Base-by-base conservation (phyloP, 2,797 vertebrate species). In the Acanthopagrus latus region DNA sequence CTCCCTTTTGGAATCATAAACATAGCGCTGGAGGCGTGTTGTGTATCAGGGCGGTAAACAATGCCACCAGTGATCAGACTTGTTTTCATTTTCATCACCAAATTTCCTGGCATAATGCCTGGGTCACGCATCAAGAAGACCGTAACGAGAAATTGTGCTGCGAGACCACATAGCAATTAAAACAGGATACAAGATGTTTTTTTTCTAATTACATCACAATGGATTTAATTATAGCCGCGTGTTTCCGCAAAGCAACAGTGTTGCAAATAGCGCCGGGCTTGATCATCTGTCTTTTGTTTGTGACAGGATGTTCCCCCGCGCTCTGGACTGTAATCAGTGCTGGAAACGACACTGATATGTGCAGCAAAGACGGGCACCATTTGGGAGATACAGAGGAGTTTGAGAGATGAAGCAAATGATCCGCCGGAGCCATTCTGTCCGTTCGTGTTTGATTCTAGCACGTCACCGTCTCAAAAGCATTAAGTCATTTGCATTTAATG, bases 131-230 rank as follows among this genome's bases (percentile, higher is more conserved):
- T 88, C 85, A 73, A 78, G 76, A 86, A 84, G 69, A 51, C 74
- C 51, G 50, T 89, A 91, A 92, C 85, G 70, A 90, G 88, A 86
- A 88, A 79, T 78, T 76, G 83, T 84, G 84, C 86, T 77, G 86
- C 82, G 89, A 86, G 89, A 91, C 89, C 92, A 87, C 90, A 86
- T 18, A 52, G 90, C 92, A 94, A 95, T 95, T 95, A 94, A 91
- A 93, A 89, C 58, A n/a, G 74, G 71, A 89, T 67, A 70, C 86
- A 86, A 87, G 89, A 87, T 87, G 86, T 78, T 76, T 81, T 79
- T 76, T 72, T 84, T 80, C 64, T 87, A 92, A 90, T 94, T 92
- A 89, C 89, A 89, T 90, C 88, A 91, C 91, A 93, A 90, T 92
- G 85, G 86, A 84, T 93, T 93, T 93, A 91, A 93, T 95, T 93